Base-by-base conservation (phyloP, 2,113 vertebrate species). In the Geothlypis trichas region DNA sequence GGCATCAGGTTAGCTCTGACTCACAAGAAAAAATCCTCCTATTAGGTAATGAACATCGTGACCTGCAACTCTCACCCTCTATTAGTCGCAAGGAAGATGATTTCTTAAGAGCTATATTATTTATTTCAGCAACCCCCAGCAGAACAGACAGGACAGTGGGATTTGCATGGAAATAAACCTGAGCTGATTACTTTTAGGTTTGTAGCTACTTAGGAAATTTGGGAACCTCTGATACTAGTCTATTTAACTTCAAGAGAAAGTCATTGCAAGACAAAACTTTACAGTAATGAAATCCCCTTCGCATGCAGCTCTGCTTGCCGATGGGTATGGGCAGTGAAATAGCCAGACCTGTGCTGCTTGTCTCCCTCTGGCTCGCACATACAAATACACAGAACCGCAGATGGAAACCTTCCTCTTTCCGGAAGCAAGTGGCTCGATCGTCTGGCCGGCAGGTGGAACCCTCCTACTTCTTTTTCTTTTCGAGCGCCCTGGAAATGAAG, bases 361-460 rank as follows among this genome's bases (percentile, higher is more conserved):
- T 30, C 5, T 37, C n/a, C 8, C 35, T 42, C 78, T 94, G 87
- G 79, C 75, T 51, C 27, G 1, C 55, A 17, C 51, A 15, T 19
- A 51, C 37, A 2, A 39, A 47, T 9, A 4, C 46, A 31, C 33
- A 23, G 44, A 76, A 54, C 1, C 0, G 24, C 75, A 18, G 22
- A 5, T 0, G 5, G 31, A 78, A 92, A 42, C 26, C 10, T 37
- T 31, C 8, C 14, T 26, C 4, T 68, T 49, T 31, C 7, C 37
- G 55, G 37, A 11, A 84, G 31, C 23, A 33, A 10, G 1, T 11
- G 26, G 1, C 2, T 91, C 11, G 9, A 57, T 31, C 26, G 13
- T 93, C 71, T 95, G 81, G 54, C 96, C 97, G 35, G 95, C 93
- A 97, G 97, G 71, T 96, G 97, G 83, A 96, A 95, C 93, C 57